Conservation (phyloP, 2,888 invertebrate genomes). For the Frankliniella fusca region DNA sequence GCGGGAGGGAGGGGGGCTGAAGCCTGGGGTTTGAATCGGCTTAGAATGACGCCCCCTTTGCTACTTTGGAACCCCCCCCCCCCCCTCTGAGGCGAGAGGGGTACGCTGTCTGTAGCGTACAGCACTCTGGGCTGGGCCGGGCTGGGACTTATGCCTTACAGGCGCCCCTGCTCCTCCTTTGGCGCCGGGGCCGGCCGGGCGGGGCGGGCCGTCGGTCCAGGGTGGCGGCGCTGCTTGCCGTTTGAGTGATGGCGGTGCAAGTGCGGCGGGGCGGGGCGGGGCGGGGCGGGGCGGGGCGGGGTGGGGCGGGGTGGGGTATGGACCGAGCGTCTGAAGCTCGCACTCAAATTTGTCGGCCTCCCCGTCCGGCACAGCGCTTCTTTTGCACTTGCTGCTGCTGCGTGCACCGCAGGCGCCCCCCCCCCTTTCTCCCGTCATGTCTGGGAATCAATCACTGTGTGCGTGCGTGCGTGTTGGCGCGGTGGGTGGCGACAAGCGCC, state of each 20-base stretch:
- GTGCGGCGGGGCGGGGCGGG: not conserved
- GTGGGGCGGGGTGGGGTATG: not conserved
- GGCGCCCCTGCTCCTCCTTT: too few relatives aligned
- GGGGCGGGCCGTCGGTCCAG: too few relatives aligned
- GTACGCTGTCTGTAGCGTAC: too few relatives aligned
- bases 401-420: too few relatives aligned
- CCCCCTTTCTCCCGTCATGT: not conserved
- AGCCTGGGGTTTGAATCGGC: not conserved
- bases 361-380: not conserved
- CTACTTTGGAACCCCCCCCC: too few relatives aligned
- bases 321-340: not conserved
- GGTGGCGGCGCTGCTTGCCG: not conserved
- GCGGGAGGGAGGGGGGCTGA: not conserved
- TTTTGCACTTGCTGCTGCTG: too few relatives aligned
- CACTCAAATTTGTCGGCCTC: not conserved
- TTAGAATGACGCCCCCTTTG: not conserved
- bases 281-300: not conserved
- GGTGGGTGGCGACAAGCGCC: not conserved
- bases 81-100: too few relatives aligned
- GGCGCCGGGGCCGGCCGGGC: too few relatives aligned
- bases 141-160: too few relatives aligned
- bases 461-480: not conserved
- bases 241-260: not conserved
- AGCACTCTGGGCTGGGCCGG: too few relatives aligned
- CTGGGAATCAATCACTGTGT: not conserved